A percentile compares a stretch with the other conserved stretches of the same genome.
Conservation (phyloP, 2,888 invertebrate genomes). For the Drosophila nr. medialis region DNA sequence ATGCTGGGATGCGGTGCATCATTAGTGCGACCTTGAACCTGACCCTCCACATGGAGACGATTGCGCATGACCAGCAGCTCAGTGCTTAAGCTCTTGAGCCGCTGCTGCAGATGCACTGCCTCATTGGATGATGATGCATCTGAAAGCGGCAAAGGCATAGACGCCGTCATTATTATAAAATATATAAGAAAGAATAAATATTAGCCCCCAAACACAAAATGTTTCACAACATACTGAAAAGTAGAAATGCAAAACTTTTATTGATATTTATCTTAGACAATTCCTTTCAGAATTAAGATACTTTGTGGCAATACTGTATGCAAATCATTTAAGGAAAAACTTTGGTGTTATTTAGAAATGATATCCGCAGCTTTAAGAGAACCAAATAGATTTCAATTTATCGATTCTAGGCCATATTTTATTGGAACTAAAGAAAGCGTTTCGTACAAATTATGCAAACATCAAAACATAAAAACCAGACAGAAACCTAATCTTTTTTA, state of each 20-base stretch:
- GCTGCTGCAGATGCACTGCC: slow-evolving; percentile 96
- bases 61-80: slow-evolving; percentile 96
- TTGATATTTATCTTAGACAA: neutral
- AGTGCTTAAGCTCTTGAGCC: slow-evolving; percentile 94
- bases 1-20: slow-evolving; percentile 58
- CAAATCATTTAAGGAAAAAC: neutral
- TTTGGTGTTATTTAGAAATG: neutral
- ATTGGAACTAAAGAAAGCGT: neutral
- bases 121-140: slow-evolving; percentile 98
- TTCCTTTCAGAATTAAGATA: neutral
- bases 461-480: neutral
- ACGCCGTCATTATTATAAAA: neutral
- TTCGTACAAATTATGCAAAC: neutral
- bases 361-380: neutral
- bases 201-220: neutral
- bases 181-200: neutral
- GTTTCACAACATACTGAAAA: neutral
- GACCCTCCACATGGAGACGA: slow-evolving; percentile 90
- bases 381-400: neutral
- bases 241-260: neutral
- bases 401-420: neutral
- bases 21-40: slow-evolving; percentile 64
- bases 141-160: slow-evolving; percentile 81
- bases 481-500: neutral
- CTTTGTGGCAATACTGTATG: too few relatives aligned